These are phyloP conservation scores for Stictonetta naevosa DNA, from an alignment of 2,113 vertebrate genomes.

Conservation along the genomic window DNA sequence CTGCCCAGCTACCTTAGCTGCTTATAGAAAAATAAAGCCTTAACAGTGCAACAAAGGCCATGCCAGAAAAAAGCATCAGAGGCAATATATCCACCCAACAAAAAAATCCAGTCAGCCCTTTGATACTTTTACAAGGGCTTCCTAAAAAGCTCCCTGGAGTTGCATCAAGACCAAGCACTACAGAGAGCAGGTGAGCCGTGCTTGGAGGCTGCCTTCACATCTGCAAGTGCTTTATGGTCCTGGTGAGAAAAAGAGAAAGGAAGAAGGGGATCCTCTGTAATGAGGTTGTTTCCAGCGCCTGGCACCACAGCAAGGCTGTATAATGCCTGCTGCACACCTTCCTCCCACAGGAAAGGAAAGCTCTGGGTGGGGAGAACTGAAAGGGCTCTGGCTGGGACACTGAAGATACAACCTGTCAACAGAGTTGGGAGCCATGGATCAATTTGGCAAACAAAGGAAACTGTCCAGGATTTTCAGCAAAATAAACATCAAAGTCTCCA, in stretches of 20 bases:
- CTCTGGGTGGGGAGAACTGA: background rate
- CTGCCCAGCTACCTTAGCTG: background rate
- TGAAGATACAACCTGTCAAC: background rate
- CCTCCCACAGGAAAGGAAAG: background rate
- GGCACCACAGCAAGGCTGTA: background rate
- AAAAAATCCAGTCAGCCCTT: background rate
- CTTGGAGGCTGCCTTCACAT: slow-evolving; percentile 13
- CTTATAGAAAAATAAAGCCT: background rate
- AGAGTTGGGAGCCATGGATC: background rate
- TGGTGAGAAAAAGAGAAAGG: background rate
- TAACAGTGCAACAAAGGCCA: background rate
- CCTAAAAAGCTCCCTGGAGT: slow-evolving; percentile 15
- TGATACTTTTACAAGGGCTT: slow-evolving; percentile 7
- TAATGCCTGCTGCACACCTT: background rate
- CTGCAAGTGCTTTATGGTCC: slow-evolving; percentile 26
- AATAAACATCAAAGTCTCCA: background rate
- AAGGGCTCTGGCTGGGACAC: background rate
- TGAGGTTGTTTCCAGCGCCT: slow-evolving; percentile 19
- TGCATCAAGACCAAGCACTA: background rate
- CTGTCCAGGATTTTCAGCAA: background rate
- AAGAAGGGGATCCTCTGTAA: slow-evolving; percentile 12
- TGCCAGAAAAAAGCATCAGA: background rate
- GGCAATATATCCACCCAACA: background rate
- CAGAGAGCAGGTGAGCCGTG: slow-evolving; percentile 5
- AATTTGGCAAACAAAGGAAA: background rate